Conservation (phyloP, 2,888 invertebrate genomes). For the Buathra laborator region DNA sequence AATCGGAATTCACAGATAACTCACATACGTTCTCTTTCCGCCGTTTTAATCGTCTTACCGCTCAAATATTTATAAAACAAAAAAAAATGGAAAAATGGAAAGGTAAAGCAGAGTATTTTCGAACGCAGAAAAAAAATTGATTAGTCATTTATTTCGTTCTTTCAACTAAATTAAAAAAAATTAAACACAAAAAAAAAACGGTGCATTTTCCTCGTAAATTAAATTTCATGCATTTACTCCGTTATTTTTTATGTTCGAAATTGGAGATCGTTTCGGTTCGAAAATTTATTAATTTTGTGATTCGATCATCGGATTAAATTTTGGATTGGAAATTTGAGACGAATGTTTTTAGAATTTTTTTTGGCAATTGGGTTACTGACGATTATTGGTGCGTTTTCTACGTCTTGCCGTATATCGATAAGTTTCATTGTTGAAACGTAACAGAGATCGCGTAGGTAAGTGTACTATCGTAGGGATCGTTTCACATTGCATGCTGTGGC, state of each 20-base stretch:
- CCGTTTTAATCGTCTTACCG: background rate
- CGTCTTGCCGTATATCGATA: background rate
- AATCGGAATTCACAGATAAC: background rate
- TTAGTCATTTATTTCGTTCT: background rate
- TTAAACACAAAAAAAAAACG: too few relatives aligned
- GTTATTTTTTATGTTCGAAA: too few relatives aligned
- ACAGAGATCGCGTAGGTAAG: background rate
- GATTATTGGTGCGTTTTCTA: background rate
- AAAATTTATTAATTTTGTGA: too few relatives aligned
- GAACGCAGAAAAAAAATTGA: background rate
- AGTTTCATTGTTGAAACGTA: constrained; percentile 1
- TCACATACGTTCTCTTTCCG: background rate
- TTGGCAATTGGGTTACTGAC: background rate
- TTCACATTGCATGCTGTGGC: background rate
- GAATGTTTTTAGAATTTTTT: too few relatives aligned
- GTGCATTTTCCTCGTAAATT: too few relatives aligned
- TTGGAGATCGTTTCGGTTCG: too few relatives aligned
- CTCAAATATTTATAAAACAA: background rate
- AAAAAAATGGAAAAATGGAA: background rate
- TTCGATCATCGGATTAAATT: too few relatives aligned
- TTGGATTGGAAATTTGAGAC: too few relatives aligned
- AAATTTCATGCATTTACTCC: too few relatives aligned
- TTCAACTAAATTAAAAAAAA: too few relatives aligned
- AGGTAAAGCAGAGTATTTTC: background rate
- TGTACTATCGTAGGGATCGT: background rate